Percentiles rank a stretch among this genome's conserved stretches.
Evolutionary conservation across 2,888 invertebrate genomes (phyloP).

Genomic region (Creontiades dilutus): DNA sequence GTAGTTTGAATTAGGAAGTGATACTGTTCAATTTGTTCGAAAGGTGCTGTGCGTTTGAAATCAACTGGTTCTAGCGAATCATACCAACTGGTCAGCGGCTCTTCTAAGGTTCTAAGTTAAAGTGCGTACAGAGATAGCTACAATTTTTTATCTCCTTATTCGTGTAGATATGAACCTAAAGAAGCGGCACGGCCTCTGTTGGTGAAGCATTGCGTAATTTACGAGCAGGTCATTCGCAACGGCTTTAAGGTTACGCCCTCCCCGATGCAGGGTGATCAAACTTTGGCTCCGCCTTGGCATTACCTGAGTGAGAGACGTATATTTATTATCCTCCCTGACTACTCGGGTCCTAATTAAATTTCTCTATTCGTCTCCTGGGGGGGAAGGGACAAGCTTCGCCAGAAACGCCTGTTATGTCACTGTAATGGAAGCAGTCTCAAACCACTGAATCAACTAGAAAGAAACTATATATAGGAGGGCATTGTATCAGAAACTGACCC

Average conservation of each 20-base stretch:
- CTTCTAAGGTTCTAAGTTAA: background rate
- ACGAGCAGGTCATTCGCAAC: conserved; percentile 30
- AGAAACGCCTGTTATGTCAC: conserved; percentile 15
- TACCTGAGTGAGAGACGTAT: conserved; percentile 21
- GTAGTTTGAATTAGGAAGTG: too few relatives aligned
- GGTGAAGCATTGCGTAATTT: conserved; percentile 22
- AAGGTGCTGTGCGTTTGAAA: too few relatives aligned
- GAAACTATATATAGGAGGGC: conserved; percentile 5
- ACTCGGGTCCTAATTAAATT: conserved; percentile 7
- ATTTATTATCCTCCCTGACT: conserved; percentile 25
- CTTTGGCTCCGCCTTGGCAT: conserved; percentile 13
- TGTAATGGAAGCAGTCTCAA: conserved; percentile 8
- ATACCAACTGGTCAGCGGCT: too few relatives aligned
- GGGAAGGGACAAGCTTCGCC: conserved; percentile 14
- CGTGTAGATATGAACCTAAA: background rate
- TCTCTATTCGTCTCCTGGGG: conserved; percentile 8
- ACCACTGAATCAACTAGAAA: conserved; percentile 13
- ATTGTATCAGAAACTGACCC: background rate
- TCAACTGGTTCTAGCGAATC: too few relatives aligned
- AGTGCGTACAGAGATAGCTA: background rate
- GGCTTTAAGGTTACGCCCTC: conserved; percentile 2
- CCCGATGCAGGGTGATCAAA: conserved; percentile 13
- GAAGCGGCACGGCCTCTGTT: background rate
- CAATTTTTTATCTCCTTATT: background rate
- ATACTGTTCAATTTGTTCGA: too few relatives aligned